Percentiles rank a stretch among this genome's conserved stretches.
These are phyloP conservation scores for Ascaphus truei DNA, from an alignment of 2,113 vertebrate genomes.

Conservation along the genomic window DNA sequence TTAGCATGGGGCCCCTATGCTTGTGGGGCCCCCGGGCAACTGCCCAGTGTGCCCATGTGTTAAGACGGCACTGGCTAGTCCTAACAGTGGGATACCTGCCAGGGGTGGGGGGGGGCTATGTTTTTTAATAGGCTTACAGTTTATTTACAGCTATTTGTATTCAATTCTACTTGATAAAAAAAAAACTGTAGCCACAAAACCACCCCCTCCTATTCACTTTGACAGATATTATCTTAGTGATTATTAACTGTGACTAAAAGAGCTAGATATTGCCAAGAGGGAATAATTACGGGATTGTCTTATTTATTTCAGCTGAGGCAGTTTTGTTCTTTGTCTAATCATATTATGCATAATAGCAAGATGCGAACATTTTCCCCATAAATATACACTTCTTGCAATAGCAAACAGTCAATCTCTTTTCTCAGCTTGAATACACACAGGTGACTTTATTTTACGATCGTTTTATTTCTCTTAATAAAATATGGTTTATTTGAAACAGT, in stretches of 20 bases:
- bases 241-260: conserved; percentile 13
- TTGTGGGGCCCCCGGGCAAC: too few species aligned
- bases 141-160: too few species aligned
- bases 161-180: not conserved
- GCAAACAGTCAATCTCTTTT: not conserved
- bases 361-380: not conserved
- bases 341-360: not conserved
- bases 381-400: not conserved
- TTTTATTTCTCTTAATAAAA: too few species aligned
- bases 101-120: too few species aligned
- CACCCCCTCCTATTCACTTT: not conserved
- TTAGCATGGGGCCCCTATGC: too few species aligned
- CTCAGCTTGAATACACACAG: too few species aligned
- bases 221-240: conserved; percentile 2
- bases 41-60: too few species aligned
- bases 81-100: too few species aligned
- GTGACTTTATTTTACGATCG: too few species aligned
- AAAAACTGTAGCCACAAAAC: not conserved
- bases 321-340: conserved; percentile 8
- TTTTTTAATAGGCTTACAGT: too few species aligned
- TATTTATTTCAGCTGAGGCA: not conserved
- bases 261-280: not conserved
- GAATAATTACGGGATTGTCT: conserved; percentile 13
- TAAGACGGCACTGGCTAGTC: too few species aligned
- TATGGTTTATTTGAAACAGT: too few species aligned